Percentiles rank a stretch among this genome's conserved stretches.
phyloP scores from a whole-genome alignment of 2,113 vertebrate species.

The Lagopus leucura region DNA sequence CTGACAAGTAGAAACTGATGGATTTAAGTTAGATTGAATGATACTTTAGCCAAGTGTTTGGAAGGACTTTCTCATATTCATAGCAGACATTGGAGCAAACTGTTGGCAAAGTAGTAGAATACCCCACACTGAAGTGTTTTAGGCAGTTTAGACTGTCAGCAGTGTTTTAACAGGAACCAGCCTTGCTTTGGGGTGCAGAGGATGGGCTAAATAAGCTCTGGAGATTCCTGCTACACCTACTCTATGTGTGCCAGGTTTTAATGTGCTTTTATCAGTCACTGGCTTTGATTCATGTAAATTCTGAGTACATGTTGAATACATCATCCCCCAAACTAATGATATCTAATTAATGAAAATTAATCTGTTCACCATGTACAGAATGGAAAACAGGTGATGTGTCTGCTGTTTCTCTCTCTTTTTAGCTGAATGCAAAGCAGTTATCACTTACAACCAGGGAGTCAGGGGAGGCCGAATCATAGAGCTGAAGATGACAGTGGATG shows the following conservation, averaged over 20 bases:
- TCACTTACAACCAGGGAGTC: constrained; percentile 90
- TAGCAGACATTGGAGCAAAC: neutral
- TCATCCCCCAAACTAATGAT: neutral
- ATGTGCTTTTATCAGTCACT: neutral
- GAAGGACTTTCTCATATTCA: neutral
- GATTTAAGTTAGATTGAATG: neutral
- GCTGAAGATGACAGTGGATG: constrained; percentile 87
- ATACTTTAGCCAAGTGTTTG: neutral
- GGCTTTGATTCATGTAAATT: neutral
- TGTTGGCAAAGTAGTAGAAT: neutral
- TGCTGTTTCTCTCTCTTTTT: constrained; percentile 40
- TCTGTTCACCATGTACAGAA: neutral
- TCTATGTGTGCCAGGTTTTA: neutral
- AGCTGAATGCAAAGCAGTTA: constrained; percentile 90
- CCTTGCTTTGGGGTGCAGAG: neutral
- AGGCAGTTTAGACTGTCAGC: neutral
- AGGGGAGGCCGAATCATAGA: constrained; percentile 83
- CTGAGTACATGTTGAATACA: neutral
- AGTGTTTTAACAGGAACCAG: neutral
- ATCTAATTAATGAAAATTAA: neutral
- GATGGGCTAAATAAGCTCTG: neutral
- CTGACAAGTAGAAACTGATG: neutral
- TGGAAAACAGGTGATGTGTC: neutral
- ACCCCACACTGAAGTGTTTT: neutral
- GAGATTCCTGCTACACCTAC: neutral